Evolutionary conservation across 2,113 vertebrate genomes (phyloP).

Genomic region (Psittacara wagleri): DNA sequence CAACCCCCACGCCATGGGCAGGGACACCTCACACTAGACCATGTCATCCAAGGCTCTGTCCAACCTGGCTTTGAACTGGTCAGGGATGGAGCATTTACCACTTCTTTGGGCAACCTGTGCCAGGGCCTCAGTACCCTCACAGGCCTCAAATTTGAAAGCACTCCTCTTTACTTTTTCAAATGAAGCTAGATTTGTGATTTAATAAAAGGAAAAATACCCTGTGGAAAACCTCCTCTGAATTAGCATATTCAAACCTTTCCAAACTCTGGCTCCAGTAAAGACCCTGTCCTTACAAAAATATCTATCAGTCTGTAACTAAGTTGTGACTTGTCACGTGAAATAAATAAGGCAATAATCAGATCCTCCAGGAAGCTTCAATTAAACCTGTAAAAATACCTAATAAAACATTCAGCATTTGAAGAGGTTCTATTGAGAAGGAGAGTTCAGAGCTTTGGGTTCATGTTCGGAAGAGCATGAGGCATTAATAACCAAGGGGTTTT

Average conservation of each 20-base stretch:
- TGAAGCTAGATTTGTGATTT: conserved; percentile 24
- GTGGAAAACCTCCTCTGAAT: neutral
- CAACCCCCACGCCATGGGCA: neutral
- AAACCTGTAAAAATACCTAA: conserved; percentile 13
- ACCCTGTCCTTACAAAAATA: conserved; percentile 29
- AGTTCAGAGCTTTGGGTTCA: neutral
- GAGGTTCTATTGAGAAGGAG: neutral
- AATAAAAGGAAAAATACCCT: neutral
- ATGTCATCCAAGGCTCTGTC: neutral
- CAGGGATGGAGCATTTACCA: neutral
- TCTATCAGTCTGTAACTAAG: conserved; percentile 58
- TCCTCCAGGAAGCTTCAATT: conserved; percentile 1
- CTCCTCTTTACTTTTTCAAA: neutral
- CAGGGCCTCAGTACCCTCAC: neutral
- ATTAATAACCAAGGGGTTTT: neutral
- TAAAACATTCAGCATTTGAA: neutral
- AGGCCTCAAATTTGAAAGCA: neutral
- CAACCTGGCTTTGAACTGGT: neutral
- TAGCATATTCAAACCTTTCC: conserved; percentile 32
- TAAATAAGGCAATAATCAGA: conserved; percentile 30
- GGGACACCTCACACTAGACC: neutral
- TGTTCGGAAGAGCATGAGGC: neutral
- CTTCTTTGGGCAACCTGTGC: neutral
- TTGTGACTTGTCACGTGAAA: conserved; percentile 13
- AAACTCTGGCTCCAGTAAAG: neutral